phyloP scores from a whole-genome alignment of 2,888 invertebrate species.

The Scrobipalpa atriplicella region DNA sequence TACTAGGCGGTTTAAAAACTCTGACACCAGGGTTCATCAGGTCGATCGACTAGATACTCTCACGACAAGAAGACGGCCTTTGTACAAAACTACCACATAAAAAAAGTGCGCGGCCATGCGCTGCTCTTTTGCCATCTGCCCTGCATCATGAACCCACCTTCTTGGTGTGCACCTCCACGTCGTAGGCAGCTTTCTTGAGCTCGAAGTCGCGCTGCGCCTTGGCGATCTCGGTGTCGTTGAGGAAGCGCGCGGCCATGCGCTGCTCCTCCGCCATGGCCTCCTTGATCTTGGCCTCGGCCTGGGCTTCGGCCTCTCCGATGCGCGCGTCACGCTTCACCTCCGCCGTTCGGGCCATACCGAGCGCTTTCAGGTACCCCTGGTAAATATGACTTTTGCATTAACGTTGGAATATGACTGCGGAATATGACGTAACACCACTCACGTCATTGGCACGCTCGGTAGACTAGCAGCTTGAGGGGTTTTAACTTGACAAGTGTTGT shows the following conservation, averaged over 20 bases:
- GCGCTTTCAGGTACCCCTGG: conserved; percentile 95
- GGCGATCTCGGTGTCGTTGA: conserved; percentile 98
- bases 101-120: conserved; percentile 97
- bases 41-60: too few relatives aligned
- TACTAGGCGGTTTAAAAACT: too few relatives aligned
- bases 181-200: conserved; percentile 97
- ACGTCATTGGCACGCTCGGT: too few relatives aligned
- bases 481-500: too few relatives aligned
- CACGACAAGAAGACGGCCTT: too few relatives aligned
- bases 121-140: conserved; percentile 98
- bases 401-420: background rate
- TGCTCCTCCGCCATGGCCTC: conserved; percentile 98
- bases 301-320: conserved; percentile 98
- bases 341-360: conserved; percentile 97
- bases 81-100: too few relatives aligned
- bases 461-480: too few relatives aligned
- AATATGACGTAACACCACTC: too few relatives aligned
- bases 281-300: conserved; percentile 94
- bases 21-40: too few relatives aligned
- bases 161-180: conserved; percentile 97
- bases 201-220: conserved; percentile 98
- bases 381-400: background rate
- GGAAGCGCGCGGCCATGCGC: conserved; percentile 95
- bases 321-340: conserved; percentile 98
- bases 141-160: conserved; percentile 87